Base-by-base conservation (phyloP, 1,140 invertebrate genomes). In the Platyscapa corneri region DNA sequence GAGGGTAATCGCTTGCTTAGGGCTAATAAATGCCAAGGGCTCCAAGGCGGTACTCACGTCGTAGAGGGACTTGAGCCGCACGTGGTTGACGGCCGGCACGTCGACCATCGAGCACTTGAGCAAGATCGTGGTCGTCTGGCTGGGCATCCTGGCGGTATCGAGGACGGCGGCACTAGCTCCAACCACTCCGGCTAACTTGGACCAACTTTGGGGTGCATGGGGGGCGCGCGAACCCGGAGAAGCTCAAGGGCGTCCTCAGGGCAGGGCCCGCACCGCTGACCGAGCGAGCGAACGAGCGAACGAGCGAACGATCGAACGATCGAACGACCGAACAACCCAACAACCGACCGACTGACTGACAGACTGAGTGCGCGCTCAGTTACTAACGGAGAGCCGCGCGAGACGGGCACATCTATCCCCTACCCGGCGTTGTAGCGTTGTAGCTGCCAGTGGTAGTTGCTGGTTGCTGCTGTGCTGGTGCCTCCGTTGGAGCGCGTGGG, bases 91-190 rank as follows among this genome's bases (percentile, higher is more conserved):
- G 77, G 90, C 92, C 20, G 93, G 92, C 80, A 93, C 91, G 77
- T 93, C 92, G 75, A 93, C 92, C 92, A 93, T 93, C n/a, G 93
- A 93, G 82, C 93, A 93, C 88, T 92, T 93, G 84, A 93, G 91
- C 14, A 93, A 83, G 77, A 93, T 93, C n/a, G 93, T 93, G 12
- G 92, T 93, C 7, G 92, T 93, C 83, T 93, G 93, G 84, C 93
- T 93, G 30, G 93, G 92, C 92, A 93, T 93, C 20, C 64, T 86
- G n/a, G 37, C 20, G 37, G 12, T 49, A 27, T 60, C 16, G 53
- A 64, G 7, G 39, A 30, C 64, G n/a, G 10, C 46, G 8, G 56
- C 49, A 53, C 49, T 18, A 16, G 18, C 49, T 53, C 49, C 32
- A 46, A 46, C 12, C 42, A 12, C 42, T 46, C 42, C 42, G 5